phyloP scores from a whole-genome alignment of 2,888 invertebrate genomes.

The Epinotia nisella region DNA sequence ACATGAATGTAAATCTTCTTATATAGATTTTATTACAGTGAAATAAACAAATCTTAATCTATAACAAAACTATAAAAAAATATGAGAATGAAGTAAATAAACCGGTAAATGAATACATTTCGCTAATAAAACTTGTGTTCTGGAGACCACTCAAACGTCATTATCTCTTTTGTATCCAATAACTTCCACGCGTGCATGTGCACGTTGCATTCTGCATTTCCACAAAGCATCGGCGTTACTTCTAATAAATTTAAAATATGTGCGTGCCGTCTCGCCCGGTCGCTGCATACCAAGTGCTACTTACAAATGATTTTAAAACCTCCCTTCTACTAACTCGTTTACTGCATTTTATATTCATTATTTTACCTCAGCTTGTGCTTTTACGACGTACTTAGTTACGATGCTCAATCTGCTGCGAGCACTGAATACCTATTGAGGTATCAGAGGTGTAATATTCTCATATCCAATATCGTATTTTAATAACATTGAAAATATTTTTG shows the following conservation, averaged over 20 bases:
- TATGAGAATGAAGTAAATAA: neutral
- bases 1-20: no score
- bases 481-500: slow-evolving; percentile 5
- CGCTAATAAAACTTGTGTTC: neutral
- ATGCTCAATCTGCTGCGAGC: slow-evolving; percentile 51
- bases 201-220: slow-evolving; percentile 66
- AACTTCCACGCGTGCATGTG: slow-evolving; percentile 59
- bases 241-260: slow-evolving; percentile 81
- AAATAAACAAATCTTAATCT: no score
- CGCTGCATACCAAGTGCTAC: slow-evolving; percentile 72
- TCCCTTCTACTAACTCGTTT: slow-evolving; percentile 62
- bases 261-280: slow-evolving; percentile 58
- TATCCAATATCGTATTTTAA: slow-evolving; percentile 32
- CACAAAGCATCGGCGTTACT: slow-evolving; percentile 65
- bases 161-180: neutral
- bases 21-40: no score
- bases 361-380: slow-evolving; percentile 55
- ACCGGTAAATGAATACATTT: neutral
- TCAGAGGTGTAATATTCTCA: slow-evolving; percentile 18
- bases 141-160: neutral
- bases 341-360: slow-evolving; percentile 72
- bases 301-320: slow-evolving; percentile 75
- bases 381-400: slow-evolving; percentile 62
- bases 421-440: slow-evolving; percentile 37
- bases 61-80: no score